Evolutionary conservation across 2,888 invertebrate species (phyloP).

Genomic region (Parochlus steinenii): DNA sequence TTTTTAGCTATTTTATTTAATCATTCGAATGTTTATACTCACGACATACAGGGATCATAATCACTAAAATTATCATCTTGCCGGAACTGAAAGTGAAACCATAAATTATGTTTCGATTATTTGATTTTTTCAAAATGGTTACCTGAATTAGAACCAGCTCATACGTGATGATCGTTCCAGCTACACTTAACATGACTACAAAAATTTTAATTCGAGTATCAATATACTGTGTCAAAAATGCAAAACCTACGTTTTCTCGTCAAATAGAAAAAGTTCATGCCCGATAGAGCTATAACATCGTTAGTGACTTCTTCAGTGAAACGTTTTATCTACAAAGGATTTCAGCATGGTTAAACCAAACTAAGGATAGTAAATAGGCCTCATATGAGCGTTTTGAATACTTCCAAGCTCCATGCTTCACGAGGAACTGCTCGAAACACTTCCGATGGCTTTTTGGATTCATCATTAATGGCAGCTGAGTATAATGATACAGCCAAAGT

Average conservation of each 20-base stretch:
- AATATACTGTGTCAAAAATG: too few species aligned
- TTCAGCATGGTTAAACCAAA: neutral
- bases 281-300: constrained; percentile 26
- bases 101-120: too few species aligned
- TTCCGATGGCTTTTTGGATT: constrained; percentile 30
- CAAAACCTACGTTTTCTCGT: constrained; percentile 25
- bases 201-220: too few species aligned
- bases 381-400: constrained; percentile 14
- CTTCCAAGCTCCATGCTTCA: constrained; percentile 32
- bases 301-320: constrained; percentile 26
- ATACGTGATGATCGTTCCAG: constrained; percentile 3
- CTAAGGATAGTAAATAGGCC: neutral
- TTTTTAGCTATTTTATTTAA: too few species aligned
- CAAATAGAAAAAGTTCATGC: constrained; percentile 28
- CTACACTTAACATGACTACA: constrained; percentile 5
- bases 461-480: constrained; percentile 39
- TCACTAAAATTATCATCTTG: too few species aligned
- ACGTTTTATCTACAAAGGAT: constrained; percentile 24
- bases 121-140: too few species aligned
- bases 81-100: too few species aligned
- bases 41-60: too few species aligned
- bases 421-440: constrained; percentile 31
- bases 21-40: too few species aligned
- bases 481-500: constrained; percentile 38
- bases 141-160: too few species aligned